Base-by-base conservation (phyloP, 2,888 invertebrate species). In the Tortricodes alternella region DNA sequence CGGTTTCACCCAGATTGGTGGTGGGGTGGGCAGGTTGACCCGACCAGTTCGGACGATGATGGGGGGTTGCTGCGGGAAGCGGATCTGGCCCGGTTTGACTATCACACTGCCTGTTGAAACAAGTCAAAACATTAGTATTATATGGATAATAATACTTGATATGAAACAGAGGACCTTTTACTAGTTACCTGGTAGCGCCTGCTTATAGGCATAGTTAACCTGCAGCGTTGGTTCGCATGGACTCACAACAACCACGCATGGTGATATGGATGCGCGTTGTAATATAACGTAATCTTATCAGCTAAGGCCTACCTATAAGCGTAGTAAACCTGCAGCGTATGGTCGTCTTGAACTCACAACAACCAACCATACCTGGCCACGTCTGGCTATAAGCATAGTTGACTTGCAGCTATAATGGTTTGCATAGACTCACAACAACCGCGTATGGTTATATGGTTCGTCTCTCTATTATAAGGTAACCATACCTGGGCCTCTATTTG, bases 51-150 rank as follows among this genome's bases (percentile, higher is more conserved):
- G 77, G 15, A 85, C 78, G 76, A 76, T 79, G 13, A 87, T 78
- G 1, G 68, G 59, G 0, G 79, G 73, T 0, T 79, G 82, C 1
- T 62, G 59, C 0, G 73, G 81, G 68, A 84, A 85, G 9, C 77
- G 68, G n/a, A 86, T 73, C 43, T 72, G 70, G 0, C 86, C 87
- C 2, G 87, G 87, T 18, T 73, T 76, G 11, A 87, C 71, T 27
- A 85, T 53, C 15, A 85, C 53, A 15, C 76, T 65, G 4, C 84
- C 86, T 87, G 74, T 4, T 7, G n/a, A 27, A n/a, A 0, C n/a
- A 1, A n/a, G n/a, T n/a, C n/a, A n/a, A n/a, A n/a, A n/a, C n/a
- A n/a, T n/a, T n/a, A n/a, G n/a, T n/a, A n/a, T n/a, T n/a, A n/a
- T n/a, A n/a, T n/a, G n/a, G n/a, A n/a, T n/a, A n/a, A n/a, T n/a